Base-by-base conservation (phyloP, 1,140 invertebrate genomes). In the Ceratina australensis region DNA sequence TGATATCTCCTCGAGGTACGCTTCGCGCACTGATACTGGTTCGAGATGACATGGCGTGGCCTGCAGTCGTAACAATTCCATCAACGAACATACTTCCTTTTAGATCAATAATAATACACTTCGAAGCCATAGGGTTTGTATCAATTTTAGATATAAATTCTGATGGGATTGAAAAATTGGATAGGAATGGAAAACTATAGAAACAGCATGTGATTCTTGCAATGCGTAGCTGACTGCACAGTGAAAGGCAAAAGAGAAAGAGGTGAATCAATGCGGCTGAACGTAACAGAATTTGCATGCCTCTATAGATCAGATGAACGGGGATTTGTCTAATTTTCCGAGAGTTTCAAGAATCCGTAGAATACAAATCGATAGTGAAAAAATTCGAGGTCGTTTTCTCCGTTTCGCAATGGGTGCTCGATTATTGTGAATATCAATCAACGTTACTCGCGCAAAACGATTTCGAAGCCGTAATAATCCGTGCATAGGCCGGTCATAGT, bases 41-140 rank as follows among this genome's bases (percentile, higher is more conserved):
- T 83, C 69, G 57, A 69, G 67, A 47, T 83, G 71, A 65, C 66
- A 42, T 80, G 66, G 81, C 78, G 72, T 83, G 77, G 54, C 63
- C 57, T 33, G 57, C 28, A 61, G 64, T 80, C 67, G 71, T 83
- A 83, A 83, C 47, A 60, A 66, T 75, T 22, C 57, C 52, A 74
- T 42, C 47, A 59, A 26, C 47, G 52, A 61, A 69, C 66, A 61
- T 71, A 72, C 47, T 22, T 67, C 73, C 68, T 68, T 50, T 68
- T 59, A 67, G 63, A 76, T 76, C 73, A 56, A 76, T 69, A 69
- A 28, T n/a, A 42, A 42, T 10, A 42, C 33, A 42, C 7, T 42
- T 42, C 10, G 2, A 42, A 42, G 33, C 33, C 33, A 42, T 42
- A 42, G 33, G 2, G 10, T 10, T 42, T 10, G 33, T 42, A 7